phyloP scores from a whole-genome alignment of 2,888 invertebrate genomes.

The Orchesellides sinensis region DNA sequence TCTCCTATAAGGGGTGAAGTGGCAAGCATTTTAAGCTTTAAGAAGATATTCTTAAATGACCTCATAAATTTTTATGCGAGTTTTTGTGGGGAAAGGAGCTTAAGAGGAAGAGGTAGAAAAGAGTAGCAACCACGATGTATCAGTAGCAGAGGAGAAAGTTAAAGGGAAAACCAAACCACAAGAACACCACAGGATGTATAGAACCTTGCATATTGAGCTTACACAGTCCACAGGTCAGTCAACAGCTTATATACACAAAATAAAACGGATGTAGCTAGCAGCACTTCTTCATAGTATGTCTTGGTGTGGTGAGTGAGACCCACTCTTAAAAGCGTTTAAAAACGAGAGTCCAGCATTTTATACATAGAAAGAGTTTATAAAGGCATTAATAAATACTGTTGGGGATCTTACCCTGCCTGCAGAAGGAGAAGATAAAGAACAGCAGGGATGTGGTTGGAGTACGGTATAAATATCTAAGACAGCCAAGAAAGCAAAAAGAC shows the following conservation, averaged over 20 bases:
- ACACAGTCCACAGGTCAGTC: neutral
- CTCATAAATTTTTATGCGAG: conserved; percentile 75
- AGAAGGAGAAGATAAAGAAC: no score
- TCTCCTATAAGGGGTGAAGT: conserved; percentile 63
- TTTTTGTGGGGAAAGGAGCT: conserved; percentile 69
- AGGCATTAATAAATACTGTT: conserved; percentile 50
- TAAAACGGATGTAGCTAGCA: neutral
- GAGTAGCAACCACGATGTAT: neutral
- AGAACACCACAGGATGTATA: conserved; percentile 18
- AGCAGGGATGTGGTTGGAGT: neutral
- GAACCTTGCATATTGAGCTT: conserved; percentile 13
- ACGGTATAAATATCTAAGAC: conserved; percentile 4
- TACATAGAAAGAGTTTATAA: conserved; percentile 6
- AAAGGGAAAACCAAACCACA: conserved; percentile 48
- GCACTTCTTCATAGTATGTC: neutral
- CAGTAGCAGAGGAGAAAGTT: conserved; percentile 45
- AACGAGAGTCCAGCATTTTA: no score
- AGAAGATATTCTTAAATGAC: conserved; percentile 74
- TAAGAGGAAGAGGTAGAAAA: conserved; percentile 49
- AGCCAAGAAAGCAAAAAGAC: conserved; percentile 16
- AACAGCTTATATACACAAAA: neutral
- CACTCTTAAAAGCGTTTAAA: no score
- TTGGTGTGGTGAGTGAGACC: neutral
- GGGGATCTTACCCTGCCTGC: neutral
- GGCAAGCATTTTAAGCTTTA: conserved; percentile 73